Evolutionary conservation across 2,113 vertebrate species (phyloP).

Genomic region (Lycocorax pyrrhopterus): DNA sequence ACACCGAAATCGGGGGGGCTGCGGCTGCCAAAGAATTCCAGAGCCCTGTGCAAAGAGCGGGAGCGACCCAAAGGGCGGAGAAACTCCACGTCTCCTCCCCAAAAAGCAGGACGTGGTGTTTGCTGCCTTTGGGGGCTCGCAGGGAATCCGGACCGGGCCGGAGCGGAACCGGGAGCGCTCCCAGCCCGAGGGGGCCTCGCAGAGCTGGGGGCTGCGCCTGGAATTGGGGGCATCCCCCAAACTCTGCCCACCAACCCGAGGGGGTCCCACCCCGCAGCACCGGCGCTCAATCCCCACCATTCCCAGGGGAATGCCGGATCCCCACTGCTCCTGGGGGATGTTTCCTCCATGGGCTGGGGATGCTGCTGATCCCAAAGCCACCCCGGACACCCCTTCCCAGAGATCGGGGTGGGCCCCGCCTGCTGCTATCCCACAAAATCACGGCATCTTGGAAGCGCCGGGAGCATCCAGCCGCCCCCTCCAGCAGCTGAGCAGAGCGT

Average conservation of each 20-base stretch:
- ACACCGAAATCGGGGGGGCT: not conserved
- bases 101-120: rapidly evolving
- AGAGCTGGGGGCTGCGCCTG: not conserved
- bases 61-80: not conserved
- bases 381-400: rapidly evolving
- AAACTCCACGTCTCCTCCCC: not conserved
- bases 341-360: not conserved
- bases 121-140: not conserved
- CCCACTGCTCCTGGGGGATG: rapidly evolving
- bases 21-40: not conserved
- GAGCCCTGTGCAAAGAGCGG: not conserved
- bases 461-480: not conserved
- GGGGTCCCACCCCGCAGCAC: not conserved
- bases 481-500: not conserved
- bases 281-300: not conserved
- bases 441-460: not conserved
- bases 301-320: not conserved
- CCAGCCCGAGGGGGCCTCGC: no score
- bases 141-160: rapidly evolving
- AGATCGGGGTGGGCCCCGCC: rapidly evolving
- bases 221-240: rapidly evolving
- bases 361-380: not conserved
- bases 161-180: not conserved
- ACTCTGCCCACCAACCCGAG: not conserved
- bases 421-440: not conserved